Conservation (phyloP, 2,113 vertebrate genomes). For the Gavia stellata region DNA sequence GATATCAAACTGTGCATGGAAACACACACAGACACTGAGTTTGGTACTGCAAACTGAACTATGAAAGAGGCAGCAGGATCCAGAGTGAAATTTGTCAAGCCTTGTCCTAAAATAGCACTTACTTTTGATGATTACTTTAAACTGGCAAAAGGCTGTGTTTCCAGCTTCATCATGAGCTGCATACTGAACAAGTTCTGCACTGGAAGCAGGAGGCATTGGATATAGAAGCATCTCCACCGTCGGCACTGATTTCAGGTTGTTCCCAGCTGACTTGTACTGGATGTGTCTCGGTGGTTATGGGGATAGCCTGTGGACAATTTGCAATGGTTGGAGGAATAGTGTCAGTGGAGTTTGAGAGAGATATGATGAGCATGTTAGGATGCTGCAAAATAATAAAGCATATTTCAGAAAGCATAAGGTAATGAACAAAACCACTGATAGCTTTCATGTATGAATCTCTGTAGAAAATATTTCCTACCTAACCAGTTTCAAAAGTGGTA, state of each 20-base stretch:
- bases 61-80: background rate
- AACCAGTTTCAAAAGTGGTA: background rate
- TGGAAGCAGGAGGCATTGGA: background rate
- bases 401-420: background rate
- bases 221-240: background rate
- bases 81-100: background rate
- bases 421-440: background rate
- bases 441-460: background rate
- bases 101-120: background rate
- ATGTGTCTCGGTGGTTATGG: background rate
- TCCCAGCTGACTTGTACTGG: background rate
- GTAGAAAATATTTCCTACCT: background rate
- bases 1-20: background rate
- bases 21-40: background rate
- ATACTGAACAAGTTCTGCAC: background rate
- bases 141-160: background rate
- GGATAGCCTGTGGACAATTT: background rate
- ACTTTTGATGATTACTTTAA: background rate
- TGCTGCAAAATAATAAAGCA: background rate
- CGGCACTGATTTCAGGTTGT: background rate
- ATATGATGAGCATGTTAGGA: background rate
- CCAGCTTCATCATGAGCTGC: background rate
- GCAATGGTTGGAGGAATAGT: background rate
- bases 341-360: background rate
- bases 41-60: background rate